Conservation (phyloP, 1,140 invertebrate species). For the Trichogramma pretiosum region DNA sequence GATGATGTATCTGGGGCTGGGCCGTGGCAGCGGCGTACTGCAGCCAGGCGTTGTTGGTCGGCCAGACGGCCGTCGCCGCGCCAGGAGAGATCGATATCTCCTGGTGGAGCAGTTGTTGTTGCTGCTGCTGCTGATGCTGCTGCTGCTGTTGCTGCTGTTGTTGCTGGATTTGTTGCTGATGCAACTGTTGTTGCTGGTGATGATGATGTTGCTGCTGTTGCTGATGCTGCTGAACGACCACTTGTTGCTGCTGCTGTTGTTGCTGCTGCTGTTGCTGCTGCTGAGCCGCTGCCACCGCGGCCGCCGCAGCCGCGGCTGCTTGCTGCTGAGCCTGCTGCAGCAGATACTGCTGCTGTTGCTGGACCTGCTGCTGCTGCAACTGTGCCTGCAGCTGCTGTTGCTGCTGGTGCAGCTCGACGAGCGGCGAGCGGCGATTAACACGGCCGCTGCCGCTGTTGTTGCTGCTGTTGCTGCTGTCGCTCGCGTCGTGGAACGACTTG, state of each 20-base stretch:
- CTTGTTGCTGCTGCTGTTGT: background rate
- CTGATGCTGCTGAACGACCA: background rate
- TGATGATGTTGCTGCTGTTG: conserved; percentile 20
- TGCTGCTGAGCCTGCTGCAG: background rate
- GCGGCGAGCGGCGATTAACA: background rate
- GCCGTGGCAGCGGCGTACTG: conserved; percentile 30
- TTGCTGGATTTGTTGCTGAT: conserved; percentile 4
- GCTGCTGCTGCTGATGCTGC: background rate
- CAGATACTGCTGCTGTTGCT: conserved; percentile 13
- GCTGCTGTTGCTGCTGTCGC: background rate
- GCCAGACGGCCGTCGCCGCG: conserved; percentile 24
- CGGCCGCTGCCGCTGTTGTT: background rate
- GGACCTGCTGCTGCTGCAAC: background rate
- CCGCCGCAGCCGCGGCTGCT: background rate
- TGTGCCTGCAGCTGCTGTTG: too few relatives aligned
- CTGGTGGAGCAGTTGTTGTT: background rate
- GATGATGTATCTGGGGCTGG: conserved; percentile 20
- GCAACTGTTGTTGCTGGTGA: conserved; percentile 17
- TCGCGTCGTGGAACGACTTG: too few relatives aligned
- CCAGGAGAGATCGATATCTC: too few relatives aligned
- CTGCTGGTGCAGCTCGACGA: conserved; percentile 24
- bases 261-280: background rate
- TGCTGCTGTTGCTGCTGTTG: background rate
- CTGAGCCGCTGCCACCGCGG: background rate
- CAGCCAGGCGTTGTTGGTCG: conserved; percentile 27